Percentiles rank a stretch among this genome's conserved stretches.
Conservation (phyloP, 2,888 invertebrate genomes). For the Diloba caeruleocephala region DNA sequence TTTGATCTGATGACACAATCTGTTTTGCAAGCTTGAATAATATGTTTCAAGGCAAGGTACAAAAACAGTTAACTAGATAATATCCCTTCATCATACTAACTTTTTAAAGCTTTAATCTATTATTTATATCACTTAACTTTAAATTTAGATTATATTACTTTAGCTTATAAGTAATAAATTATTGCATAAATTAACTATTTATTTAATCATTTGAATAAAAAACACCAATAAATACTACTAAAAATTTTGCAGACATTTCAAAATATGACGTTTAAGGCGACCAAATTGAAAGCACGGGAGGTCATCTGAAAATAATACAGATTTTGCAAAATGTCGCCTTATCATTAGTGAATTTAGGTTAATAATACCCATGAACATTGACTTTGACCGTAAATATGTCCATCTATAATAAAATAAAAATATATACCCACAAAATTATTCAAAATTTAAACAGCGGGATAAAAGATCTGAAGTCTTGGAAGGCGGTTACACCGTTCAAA, state of each 20-base stretch:
- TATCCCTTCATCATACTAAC: too few relatives aligned
- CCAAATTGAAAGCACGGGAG: constrained; percentile 26
- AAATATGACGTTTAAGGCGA: constrained; percentile 37
- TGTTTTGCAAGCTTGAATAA: too few relatives aligned
- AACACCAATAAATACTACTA: background rate
- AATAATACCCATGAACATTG: constrained; percentile 1
- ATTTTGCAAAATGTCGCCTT: background rate
- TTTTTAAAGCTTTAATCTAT: too few relatives aligned
- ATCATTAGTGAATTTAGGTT: constrained; percentile 14
- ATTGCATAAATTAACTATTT: too few relatives aligned
- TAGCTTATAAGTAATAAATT: too few relatives aligned
- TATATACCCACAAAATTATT: background rate
- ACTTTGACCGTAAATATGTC: background rate
- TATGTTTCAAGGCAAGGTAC: too few relatives aligned
- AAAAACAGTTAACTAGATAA: too few relatives aligned
- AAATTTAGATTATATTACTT: too few relatives aligned
- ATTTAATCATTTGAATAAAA: background rate
- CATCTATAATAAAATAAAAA: background rate
- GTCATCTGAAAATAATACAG: constrained; percentile 1
- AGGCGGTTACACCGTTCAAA: constrained; percentile 51
- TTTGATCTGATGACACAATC: too few relatives aligned
- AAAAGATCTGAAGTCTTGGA: constrained; percentile 16
- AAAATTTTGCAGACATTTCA: constrained; percentile 18
- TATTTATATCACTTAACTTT: too few relatives aligned
- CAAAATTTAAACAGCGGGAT: background rate